phyloP scores from a whole-genome alignment of 1,140 invertebrate species.

The Drosophila prosaltans region DNA sequence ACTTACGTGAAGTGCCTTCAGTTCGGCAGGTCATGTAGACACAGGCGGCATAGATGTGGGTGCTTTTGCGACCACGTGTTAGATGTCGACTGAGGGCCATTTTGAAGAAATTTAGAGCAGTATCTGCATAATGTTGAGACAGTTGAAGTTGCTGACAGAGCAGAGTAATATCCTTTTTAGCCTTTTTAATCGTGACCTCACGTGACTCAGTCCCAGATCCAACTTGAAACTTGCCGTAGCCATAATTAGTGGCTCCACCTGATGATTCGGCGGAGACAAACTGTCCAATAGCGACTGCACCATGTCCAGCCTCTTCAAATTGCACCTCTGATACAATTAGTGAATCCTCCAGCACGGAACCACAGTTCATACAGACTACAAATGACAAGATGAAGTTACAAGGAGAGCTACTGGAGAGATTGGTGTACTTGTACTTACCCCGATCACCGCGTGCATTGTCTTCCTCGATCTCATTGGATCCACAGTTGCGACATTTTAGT shows the following conservation, averaged over 20 bases:
- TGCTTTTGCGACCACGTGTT: constrained; percentile 94
- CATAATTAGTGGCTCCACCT: constrained; percentile 90
- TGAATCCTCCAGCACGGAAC: constrained; percentile 97
- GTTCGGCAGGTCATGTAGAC: constrained; percentile 98
- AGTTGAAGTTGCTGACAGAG: constrained; percentile 92
- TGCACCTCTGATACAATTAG: constrained; percentile 98
- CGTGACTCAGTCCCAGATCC: constrained; percentile 93
- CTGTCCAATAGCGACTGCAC: constrained; percentile 94
- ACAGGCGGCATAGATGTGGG: constrained; percentile 98
- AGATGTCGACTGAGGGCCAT: constrained; percentile 95
- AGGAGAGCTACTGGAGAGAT: background rate
- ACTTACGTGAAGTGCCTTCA: constrained; percentile 96
- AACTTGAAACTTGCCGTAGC: constrained; percentile 90
- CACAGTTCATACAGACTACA: constrained; percentile 96
- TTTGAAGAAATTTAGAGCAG: constrained; percentile 98
- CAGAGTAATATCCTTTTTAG: constrained; percentile 91
- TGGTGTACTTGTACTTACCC: constrained; percentile 38
- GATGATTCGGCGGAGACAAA: constrained; percentile 95
- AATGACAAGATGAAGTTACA: background rate
- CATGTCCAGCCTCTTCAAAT: constrained; percentile 96
- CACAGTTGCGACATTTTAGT: constrained; percentile 94
- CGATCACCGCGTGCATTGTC: constrained; percentile 95
- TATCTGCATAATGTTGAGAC: constrained; percentile 96
- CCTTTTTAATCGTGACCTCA: constrained; percentile 94
- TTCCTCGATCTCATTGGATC: constrained; percentile 96